A percentile compares a stretch with the other conserved stretches of the same genome.
Evolutionary conservation across 2,888 invertebrate genomes (phyloP).

Genomic region (Nephrotoma guestfalica): DNA sequence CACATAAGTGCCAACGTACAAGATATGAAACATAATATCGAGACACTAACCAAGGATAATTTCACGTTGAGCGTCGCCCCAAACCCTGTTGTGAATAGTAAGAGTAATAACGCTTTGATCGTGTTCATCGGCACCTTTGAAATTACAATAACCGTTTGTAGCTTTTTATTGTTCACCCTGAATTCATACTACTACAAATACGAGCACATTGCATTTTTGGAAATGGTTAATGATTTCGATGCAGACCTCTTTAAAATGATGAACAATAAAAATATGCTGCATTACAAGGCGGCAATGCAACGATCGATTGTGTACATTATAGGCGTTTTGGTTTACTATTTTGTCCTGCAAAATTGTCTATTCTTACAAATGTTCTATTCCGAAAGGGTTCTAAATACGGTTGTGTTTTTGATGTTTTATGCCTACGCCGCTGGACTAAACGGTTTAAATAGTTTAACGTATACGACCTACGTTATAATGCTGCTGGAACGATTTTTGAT

Average conservation of each 20-base stretch:
- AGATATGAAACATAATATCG: not conserved
- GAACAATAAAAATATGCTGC: not conserved
- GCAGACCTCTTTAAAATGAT: not conserved
- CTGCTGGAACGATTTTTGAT: not conserved
- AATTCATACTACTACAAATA: not conserved
- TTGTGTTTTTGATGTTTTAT: not conserved
- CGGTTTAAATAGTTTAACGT: not conserved
- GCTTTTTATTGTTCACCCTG: not conserved
- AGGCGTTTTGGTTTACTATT: not conserved
- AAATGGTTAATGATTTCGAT: not conserved
- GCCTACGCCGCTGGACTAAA: not conserved
- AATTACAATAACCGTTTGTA: not conserved
- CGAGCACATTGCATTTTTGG: not conserved
- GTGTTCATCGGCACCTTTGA: not conserved
- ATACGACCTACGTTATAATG: not conserved
- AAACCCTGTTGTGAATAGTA: not conserved
- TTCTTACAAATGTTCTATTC: not conserved
- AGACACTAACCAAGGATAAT: not conserved
- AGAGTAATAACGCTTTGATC: not conserved
- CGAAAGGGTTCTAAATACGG: not conserved
- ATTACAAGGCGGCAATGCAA: not conserved
- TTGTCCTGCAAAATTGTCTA: not conserved
- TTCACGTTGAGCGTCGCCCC: not conserved
- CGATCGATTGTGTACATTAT: not conserved
- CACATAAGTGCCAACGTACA: not conserved